Percentiles rank a stretch among this genome's conserved stretches.
These are phyloP conservation scores for Corythoichthys intestinalis DNA, from an alignment of 2,113 vertebrate species.

Conservation along the genomic window DNA sequence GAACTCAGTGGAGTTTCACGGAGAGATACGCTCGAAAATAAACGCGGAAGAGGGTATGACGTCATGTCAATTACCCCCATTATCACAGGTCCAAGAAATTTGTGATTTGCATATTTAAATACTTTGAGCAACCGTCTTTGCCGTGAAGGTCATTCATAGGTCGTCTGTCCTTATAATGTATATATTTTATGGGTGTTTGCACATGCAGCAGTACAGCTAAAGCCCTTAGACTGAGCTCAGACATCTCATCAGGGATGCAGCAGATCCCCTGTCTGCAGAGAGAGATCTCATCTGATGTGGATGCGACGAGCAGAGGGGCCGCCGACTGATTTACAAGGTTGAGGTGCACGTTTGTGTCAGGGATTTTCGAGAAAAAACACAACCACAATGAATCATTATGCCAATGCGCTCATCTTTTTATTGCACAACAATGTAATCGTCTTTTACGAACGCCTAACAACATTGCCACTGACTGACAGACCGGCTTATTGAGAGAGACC, in stretches of 20 bases:
- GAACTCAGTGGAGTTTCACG: too few relatives aligned
- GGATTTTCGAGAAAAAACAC: not conserved
- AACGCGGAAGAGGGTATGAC: too few relatives aligned
- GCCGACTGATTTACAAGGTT: constrained; percentile 45
- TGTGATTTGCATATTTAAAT: too few relatives aligned
- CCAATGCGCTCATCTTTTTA: constrained; percentile 87
- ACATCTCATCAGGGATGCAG: constrained; percentile 77
- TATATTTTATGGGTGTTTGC: constrained; percentile 14
- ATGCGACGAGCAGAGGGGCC: constrained; percentile 31
- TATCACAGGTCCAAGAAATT: too few relatives aligned
- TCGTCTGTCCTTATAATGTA: too few relatives aligned
- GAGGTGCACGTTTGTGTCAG: constrained; percentile 20
- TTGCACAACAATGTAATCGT: constrained; percentile 82
- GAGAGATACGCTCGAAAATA: too few relatives aligned
- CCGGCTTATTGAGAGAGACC: constrained; percentile 72
- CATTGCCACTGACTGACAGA: constrained; percentile 75
- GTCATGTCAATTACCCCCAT: too few relatives aligned
- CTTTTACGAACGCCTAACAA: constrained; percentile 74
- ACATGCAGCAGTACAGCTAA: constrained; percentile 27
- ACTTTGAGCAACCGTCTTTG: too few relatives aligned
- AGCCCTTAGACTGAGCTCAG: constrained; percentile 62
- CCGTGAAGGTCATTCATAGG: too few relatives aligned
- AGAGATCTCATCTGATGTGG: constrained; percentile 48
- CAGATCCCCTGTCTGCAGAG: constrained; percentile 63
- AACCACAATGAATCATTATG: constrained; percentile 60